Conservation (phyloP, 1,140 invertebrate species). For the Zaprionus davidi region DNA sequence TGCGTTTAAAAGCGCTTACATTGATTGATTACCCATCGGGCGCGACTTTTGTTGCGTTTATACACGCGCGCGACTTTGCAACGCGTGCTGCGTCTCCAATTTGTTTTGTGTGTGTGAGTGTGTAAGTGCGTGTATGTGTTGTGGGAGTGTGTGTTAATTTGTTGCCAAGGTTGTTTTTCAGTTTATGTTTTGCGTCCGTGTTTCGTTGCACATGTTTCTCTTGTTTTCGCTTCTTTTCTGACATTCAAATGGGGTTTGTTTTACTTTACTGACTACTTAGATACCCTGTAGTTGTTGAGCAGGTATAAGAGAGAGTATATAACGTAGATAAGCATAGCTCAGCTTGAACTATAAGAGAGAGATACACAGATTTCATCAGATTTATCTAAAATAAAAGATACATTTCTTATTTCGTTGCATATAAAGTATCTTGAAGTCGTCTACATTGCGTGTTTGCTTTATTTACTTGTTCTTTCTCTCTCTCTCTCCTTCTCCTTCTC, state of each 20-base stretch:
- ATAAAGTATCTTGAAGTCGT: background rate
- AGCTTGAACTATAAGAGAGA: too few species aligned
- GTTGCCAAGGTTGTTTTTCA: constrained; percentile 75
- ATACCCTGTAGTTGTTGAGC: background rate
- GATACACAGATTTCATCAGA: too few species aligned
- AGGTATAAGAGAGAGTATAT: background rate
- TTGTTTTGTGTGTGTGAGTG: background rate
- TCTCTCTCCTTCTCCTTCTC: constrained; percentile 30
- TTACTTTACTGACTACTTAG: background rate
- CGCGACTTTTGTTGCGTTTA: constrained; percentile 74
- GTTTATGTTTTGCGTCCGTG: constrained; percentile 42
- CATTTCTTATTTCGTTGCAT: constrained; percentile 22
- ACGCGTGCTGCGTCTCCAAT: constrained; percentile 42
- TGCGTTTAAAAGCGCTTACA: constrained; percentile 72
- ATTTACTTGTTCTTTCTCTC: constrained; percentile 41
- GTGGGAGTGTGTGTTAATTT: constrained; percentile 67
- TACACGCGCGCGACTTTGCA: constrained; percentile 58
- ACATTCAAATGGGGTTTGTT: background rate
- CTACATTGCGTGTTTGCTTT: constrained; percentile 19
- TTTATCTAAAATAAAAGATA: background rate
- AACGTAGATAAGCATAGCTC: background rate
- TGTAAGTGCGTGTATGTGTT: background rate
- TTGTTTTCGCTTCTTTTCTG: constrained; percentile 46
- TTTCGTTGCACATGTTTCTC: constrained; percentile 57
- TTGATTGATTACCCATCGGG: constrained; percentile 77